A percentile compares a stretch with the other conserved stretches of the same genome.
Conservation (phyloP, 1,140 invertebrate genomes). For the Vollenhovia emeryi region DNA sequence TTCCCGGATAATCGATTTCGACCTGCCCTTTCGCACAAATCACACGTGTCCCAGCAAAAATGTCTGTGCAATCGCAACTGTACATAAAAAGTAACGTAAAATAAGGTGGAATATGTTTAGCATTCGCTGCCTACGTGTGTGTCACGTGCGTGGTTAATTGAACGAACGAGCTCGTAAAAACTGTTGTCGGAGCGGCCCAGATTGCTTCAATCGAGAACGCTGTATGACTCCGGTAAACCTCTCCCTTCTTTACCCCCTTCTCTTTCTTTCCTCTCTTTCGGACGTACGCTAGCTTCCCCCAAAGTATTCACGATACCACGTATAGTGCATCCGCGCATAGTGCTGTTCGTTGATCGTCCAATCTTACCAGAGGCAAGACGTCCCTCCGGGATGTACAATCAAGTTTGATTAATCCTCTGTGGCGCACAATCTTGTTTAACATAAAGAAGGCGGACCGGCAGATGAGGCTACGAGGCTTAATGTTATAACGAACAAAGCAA, state of each 20-base stretch:
- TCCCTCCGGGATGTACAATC: background rate
- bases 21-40: too few relatives aligned
- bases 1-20: background rate
- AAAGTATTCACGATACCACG: background rate
- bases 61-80: background rate
- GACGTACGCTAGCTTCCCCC: background rate
- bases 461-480: background rate
- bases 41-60: background rate
- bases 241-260: background rate
- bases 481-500: background rate
- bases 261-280: background rate
- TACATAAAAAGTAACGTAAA: background rate
- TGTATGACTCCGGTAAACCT: too few relatives aligned
- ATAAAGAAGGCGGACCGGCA: background rate
- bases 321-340: background rate
- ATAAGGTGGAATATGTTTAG: background rate
- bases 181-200: background rate
- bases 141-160: slow-evolving; percentile 13
- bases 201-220: slow-evolving; percentile 23
- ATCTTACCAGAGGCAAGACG: slow-evolving; percentile 7
- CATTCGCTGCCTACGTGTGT: background rate
- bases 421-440: slow-evolving; percentile 7
- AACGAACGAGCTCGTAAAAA: slow-evolving; percentile 2
- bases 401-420: slow-evolving; percentile 33
- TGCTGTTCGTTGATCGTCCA: background rate